Conservation (phyloP, 2,888 invertebrate genomes). For the Slavum lentiscoides region DNA sequence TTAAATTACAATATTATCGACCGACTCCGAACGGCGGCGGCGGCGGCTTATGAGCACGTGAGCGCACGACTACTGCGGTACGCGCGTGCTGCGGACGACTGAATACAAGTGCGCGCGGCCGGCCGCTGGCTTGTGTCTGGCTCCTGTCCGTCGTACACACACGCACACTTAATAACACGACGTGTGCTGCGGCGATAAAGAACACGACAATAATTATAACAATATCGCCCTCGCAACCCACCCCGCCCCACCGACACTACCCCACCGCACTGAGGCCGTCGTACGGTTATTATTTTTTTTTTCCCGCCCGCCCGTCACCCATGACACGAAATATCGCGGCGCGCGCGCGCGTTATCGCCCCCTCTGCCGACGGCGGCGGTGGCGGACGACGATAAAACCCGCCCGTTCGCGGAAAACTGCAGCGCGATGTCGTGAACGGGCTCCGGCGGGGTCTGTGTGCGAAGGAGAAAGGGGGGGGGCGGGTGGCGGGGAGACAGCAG, state of each 20-base stretch:
- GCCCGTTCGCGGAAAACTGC: background rate
- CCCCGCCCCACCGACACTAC: too few species aligned
- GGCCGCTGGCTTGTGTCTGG: too few species aligned
- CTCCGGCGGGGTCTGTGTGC: background rate
- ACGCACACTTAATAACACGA: too few species aligned
- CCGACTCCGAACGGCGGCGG: background rate
- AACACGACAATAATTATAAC: background rate
- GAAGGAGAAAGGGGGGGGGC: background rate
- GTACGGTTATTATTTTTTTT: too few species aligned
- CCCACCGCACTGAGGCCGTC: too few species aligned
- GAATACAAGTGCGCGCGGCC: background rate
- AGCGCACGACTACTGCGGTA: conserved; percentile 5
- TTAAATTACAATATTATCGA: conserved; percentile 5
- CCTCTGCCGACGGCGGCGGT: background rate
- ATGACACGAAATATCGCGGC: too few species aligned
- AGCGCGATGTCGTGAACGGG: background rate
- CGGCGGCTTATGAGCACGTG: background rate
- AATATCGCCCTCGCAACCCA: background rate
- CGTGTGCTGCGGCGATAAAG: background rate
- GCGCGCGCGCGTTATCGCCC: too few species aligned
- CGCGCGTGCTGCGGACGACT: conserved; percentile 32
- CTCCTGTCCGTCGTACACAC: too few species aligned
- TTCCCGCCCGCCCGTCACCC: too few species aligned
- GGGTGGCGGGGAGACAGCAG: too few species aligned
- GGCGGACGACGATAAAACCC: background rate